Evolutionary conservation across 2,113 vertebrate species (phyloP).

Genomic region (Hypanus sabinus): DNA sequence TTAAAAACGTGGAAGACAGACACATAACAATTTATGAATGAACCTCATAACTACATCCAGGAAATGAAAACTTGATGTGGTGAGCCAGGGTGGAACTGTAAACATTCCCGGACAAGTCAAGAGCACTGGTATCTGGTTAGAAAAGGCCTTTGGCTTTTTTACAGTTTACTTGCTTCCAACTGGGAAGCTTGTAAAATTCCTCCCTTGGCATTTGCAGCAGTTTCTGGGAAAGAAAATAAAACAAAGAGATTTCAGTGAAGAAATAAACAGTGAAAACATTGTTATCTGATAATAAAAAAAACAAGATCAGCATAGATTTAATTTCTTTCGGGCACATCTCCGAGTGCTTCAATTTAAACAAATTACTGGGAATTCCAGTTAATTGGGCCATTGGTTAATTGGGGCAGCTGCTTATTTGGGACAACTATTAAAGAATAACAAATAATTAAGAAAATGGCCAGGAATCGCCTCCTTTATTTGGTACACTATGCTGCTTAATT

Average conservation of each 20-base stretch:
- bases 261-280: not conserved
- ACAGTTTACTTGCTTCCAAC: slow-evolving; percentile 55
- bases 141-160: slow-evolving; percentile 61
- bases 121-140: slow-evolving; percentile 32
- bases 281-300: not conserved
- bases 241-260: not conserved
- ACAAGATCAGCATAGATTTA: not conserved
- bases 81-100: not conserved
- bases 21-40: not conserved
- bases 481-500: too few species aligned
- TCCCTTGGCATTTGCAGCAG: slow-evolving; percentile 58
- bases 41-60: not conserved
- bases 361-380: not conserved
- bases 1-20: not conserved
- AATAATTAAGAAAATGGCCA: too few species aligned
- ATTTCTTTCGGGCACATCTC: not conserved
- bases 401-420: too few species aligned
- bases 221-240: slow-evolving; percentile 52
- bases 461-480: too few species aligned
- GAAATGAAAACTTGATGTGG: not conserved
- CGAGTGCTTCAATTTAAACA: not conserved
- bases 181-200: slow-evolving; percentile 54
- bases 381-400: too few species aligned
- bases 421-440: too few species aligned
- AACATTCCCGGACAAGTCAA: not conserved